Base-by-base conservation (phyloP, 2,888 invertebrate species). In the Morpho deidamia region DNA sequence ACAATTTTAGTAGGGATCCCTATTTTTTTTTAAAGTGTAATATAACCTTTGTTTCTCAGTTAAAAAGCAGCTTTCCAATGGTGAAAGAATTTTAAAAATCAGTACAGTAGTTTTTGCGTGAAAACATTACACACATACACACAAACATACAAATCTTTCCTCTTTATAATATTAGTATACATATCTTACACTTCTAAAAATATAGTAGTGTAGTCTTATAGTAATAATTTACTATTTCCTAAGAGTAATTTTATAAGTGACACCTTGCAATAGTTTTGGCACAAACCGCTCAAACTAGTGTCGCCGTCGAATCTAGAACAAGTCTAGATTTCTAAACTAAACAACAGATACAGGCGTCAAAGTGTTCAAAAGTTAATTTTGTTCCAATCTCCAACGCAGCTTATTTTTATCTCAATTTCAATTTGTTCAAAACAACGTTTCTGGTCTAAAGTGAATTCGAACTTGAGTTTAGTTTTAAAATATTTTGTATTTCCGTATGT, bases 231-330 rank as follows among this genome's bases (percentile, higher is more conserved):
- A 5, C 2, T 23, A 23, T 23, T 23, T 23, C 23, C 23, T 23
- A 23, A 23, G 23, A 23, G 23, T 23, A 23, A 23, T 72, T 72
- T 71, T 67, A 64, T 63, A 68, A 76, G 70, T 71, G 74, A 72
- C 67, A 66, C 62, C 58, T 57, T 57, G 60, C 46, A 64, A 67
- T 68, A 68, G 68, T 73, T 69, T 72, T 67, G 63, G 68, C 63
- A 61, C 53, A 57, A 60, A 60, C 67, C 59, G 60, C 60, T 56
- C 47, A 49, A 54, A 55, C 53, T 52, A 61, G 58, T 42, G 56
- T 53, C 47, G 51, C 51, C 52, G 50, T 43, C 44, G 56, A 47
- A 58, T 55, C 50, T 60, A 42, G 58, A 52, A 56, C 60, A 50
- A 58, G 49, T 55, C 46, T 33, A 53, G 44, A 56, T 57, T 60